Base-by-base conservation (phyloP, 2,888 invertebrate species). In the Bibio marci region DNA sequence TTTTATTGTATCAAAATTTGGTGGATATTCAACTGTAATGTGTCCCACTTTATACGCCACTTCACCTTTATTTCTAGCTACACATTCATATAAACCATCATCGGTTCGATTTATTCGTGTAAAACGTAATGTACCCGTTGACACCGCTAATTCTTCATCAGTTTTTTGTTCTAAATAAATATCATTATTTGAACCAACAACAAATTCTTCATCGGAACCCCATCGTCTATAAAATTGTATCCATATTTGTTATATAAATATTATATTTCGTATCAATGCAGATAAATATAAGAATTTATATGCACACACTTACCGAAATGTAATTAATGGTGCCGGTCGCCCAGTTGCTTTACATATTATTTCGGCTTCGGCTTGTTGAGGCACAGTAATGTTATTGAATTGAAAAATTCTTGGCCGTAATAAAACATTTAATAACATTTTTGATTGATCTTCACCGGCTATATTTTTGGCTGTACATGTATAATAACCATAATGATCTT, bases 1-100 rank as follows among this genome's bases (percentile, higher is more conserved):
- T 61, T 69, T 69, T 55, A 71, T 73, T 30, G 73, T 70, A 32
- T 73, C 76, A 53, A 90, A 88, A 3, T 80, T 74, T 0, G 90
- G 88, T 5, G 73, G 71, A 52, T 82, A 90, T 53, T 88, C 77
- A 3, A 88, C 80, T 1, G 78, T 76, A 38, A 90, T 65, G 54
- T 88, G 87, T 0, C 86, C 88, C 49, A 80, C 85, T 52, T 72
- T 77, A 46, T 72, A 74, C 2, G 76, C 76, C 40, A 70, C 69
- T 12, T 80, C 86, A 18, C 83, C 86, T 52, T 73, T 71, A 52
- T 88, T 90, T 50, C 71, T 68, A 5, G 88, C 88, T 37, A 82
- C 69, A 55, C 91, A 91, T 53, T 81, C 82, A 56, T 91, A 91
- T 8, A 91, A 66, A 1, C 90, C 91, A 57, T 91, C 91, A 57